Evolutionary conservation across 1,140 invertebrate genomes (phyloP).

Genomic region (Plectus sambesii): DNA sequence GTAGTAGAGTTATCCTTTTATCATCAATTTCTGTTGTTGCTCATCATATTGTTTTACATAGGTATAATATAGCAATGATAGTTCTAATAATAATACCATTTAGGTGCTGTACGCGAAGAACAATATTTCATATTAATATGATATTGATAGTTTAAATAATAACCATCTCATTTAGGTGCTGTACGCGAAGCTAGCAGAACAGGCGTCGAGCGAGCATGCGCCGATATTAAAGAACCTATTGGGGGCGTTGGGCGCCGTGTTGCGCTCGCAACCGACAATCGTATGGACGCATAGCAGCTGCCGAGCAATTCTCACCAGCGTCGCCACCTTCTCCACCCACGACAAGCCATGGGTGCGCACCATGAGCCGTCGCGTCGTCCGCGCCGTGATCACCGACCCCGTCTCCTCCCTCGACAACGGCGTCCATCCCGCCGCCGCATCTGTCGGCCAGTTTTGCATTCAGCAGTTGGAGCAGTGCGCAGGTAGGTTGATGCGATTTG

Average conservation of each 20-base stretch:
- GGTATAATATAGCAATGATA: too few relatives aligned
- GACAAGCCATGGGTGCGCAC: constrained; percentile 28
- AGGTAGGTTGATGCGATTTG: too few relatives aligned
- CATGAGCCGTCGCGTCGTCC: constrained; percentile 22
- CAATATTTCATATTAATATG: too few relatives aligned
- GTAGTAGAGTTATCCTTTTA: too few relatives aligned
- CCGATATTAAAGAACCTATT: constrained; percentile 22
- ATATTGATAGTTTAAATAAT: too few relatives aligned
- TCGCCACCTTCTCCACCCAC: constrained; percentile 21
- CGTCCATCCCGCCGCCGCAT: constrained; percentile 16
- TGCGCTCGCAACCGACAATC: constrained; percentile 20
- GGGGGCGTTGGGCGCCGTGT: constrained; percentile 19
- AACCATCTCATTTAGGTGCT: constrained; percentile 24
- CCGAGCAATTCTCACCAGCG: constrained; percentile 20
- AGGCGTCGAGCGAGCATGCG: constrained; percentile 11
- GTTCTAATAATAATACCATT: too few relatives aligned
- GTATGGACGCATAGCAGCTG: constrained; percentile 21
- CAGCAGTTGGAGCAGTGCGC: too few relatives aligned
- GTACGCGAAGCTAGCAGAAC: constrained; percentile 20
- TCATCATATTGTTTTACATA: too few relatives aligned
- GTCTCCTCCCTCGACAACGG: constrained; percentile 27
- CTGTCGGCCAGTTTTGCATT: constrained; percentile 21
- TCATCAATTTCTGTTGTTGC: too few relatives aligned
- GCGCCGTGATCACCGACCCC: constrained; percentile 25
- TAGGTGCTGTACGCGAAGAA: too few relatives aligned